Base-by-base conservation (phyloP, 2,888 invertebrate species). In the Eledona agricola region DNA sequence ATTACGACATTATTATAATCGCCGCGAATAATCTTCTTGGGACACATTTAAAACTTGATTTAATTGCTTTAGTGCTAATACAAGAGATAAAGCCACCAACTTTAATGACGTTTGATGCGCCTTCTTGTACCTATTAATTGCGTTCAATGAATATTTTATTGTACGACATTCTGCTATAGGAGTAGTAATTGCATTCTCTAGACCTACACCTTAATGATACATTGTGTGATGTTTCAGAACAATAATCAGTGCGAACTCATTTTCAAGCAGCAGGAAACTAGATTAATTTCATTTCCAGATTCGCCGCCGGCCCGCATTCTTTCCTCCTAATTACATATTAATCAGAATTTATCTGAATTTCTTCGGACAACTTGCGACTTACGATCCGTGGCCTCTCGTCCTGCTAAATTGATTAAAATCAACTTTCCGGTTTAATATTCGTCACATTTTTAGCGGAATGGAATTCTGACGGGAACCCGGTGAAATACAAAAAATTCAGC, bases 111-210 rank as follows among this genome's bases (percentile, higher is more conserved):
- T 42, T 42, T 51, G 42, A 42, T 49, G 49, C 22, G 12, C 29
- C 49, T 40, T 28, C 38, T 49, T 50, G 49, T 50, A 40, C 29
- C 31, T 37, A 37, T 47, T 46, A 53, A 54, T 49, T 47, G 54
- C 49, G 25, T 34, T 49, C 54, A 49, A 25, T 54, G 46, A 52
- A 46, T 52, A 52, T 52, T 52, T 52, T 52, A 52, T 52, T 38
- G 31, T 31, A 17, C 29, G 13, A 42, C 42, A 42, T 29, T 42
- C 29, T 26, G 13, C n/a, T n/a, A n/a, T n/a, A n/a, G n/a, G n/a
- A 7, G 12, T 19, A 35, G 22, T 35, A 35, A 35, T 35, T 37
- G 37, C 37, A 37, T 37, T 37, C 37, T 37, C 17, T 13, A 23
- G 37, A 17, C 37, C 25, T 37, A 37, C 37, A 37, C 37, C 22